A percentile compares a stretch with the other conserved stretches of the same genome.
Conservation (phyloP, 2,797 vertebrate species). For the Novumbra hubbsi region DNA sequence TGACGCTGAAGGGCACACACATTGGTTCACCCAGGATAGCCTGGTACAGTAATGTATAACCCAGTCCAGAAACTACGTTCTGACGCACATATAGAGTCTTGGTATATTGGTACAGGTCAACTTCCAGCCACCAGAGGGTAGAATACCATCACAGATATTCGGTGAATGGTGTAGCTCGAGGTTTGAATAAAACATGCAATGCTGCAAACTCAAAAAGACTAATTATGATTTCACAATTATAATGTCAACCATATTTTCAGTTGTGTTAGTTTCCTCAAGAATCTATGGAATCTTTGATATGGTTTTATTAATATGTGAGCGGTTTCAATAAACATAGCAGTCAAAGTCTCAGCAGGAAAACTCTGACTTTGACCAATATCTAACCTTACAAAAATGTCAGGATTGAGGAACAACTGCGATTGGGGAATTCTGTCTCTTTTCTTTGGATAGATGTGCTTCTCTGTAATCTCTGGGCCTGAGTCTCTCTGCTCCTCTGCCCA, state of each 20-base stretch:
- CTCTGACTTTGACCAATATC: neutral
- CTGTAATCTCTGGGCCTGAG: slow-evolving; percentile 27
- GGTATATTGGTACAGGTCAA: neutral
- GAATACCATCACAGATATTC: slow-evolving; percentile 39
- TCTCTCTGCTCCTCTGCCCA: slow-evolving; percentile 20
- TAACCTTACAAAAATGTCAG: neutral
- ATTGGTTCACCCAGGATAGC: neutral
- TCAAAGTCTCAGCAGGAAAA: neutral
- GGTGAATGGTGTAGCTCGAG: too few species aligned
- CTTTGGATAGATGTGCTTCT: neutral
- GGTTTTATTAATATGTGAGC: neutral
- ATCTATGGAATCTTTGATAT: neutral
- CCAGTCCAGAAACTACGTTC: neutral
- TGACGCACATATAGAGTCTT: neutral
- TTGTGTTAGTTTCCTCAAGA: neutral
- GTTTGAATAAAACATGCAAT: neutral
- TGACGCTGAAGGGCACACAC: neutral
- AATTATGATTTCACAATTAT: too few species aligned
- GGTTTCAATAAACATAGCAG: neutral
- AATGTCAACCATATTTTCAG: too few species aligned
- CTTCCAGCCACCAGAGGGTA: slow-evolving; percentile 50
- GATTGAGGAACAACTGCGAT: neutral
- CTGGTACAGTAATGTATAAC: neutral
- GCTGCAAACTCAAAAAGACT: neutral
- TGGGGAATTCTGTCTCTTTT: neutral